These are phyloP conservation scores for Triplophysa dalaica DNA, from an alignment of 2,113 vertebrate species.

Conservation along the genomic window DNA sequence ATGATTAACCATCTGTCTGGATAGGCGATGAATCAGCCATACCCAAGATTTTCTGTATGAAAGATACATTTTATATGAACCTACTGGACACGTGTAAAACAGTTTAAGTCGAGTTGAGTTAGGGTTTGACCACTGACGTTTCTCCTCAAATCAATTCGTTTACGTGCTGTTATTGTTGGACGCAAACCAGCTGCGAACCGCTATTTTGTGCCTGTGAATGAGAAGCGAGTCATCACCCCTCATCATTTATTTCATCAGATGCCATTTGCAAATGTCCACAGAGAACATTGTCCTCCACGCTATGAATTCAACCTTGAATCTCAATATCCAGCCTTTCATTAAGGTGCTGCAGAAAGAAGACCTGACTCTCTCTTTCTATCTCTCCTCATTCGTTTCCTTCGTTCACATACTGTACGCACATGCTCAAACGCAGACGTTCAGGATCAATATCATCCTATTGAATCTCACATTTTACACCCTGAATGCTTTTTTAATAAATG, in stretches of 20 bases:
- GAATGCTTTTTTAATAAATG: slow-evolving; percentile 34
- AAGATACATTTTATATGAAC: slow-evolving; percentile 1
- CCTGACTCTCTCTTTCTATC: neutral
- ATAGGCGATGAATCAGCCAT: slow-evolving; percentile 30
- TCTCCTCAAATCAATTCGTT: neutral
- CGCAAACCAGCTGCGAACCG: slow-evolving; percentile 24
- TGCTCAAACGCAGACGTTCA: slow-evolving; percentile 2
- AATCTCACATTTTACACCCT: slow-evolving; percentile 43
- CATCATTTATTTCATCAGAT: slow-evolving; percentile 42
- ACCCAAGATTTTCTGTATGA: slow-evolving; percentile 1
- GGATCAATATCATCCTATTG: slow-evolving; percentile 50
- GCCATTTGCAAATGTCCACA: slow-evolving; percentile 38
- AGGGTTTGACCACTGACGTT: neutral
- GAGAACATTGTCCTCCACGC: slow-evolving; percentile 31
- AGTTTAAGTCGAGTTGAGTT: too few relatives aligned
- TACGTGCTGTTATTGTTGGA: slow-evolving; percentile 17
- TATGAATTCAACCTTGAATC: slow-evolving; percentile 54
- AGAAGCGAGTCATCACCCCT: slow-evolving; percentile 9
- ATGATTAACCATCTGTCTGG: slow-evolving; percentile 52
- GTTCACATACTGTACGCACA: neutral
- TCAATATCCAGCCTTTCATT: slow-evolving; percentile 50
- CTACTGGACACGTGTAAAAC: too few relatives aligned
- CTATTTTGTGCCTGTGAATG: slow-evolving; percentile 10
- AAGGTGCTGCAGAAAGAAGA: slow-evolving; percentile 29
- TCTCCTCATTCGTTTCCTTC: neutral